Base-by-base conservation (phyloP, 2,888 invertebrate genomes). In the Agriotes lineatus region DNA sequence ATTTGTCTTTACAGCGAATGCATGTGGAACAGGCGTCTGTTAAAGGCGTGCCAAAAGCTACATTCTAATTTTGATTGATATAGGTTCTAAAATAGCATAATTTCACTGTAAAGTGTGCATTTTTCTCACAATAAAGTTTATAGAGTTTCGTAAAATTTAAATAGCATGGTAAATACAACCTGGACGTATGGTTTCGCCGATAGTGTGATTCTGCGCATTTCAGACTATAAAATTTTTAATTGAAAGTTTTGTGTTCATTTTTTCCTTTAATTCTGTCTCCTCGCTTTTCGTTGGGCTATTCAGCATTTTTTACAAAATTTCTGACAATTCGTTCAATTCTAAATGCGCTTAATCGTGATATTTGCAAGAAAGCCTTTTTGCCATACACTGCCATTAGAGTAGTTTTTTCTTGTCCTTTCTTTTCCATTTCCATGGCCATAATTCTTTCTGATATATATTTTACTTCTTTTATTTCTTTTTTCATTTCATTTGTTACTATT, bases 91-190 rank as follows among this genome's bases (percentile, higher is more conserved):
- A 52, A 22, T 52, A 52, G 30, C 52, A 22, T 22, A 52, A 30
- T 52, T 52, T 52, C 4, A 52, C 52, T 22, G 4, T 6, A 4
- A 30, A 30, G 5, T 30, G 9, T 9, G 30, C 5, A 30, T 30
- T 42, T 42, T 10, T 10, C 4, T 42, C 42, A 14, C 42, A 42
- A 42, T 42, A 42, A 5, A 42, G 4, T 12, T 42, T 42, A 10
- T 42, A 42, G 7, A 42, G 42, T 42, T 42, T 42, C 16, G n/a
- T 42, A 14, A 42, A 42, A 42, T 42, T 42, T 42, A 42, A 42
- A 42, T 42, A 14, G 42, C 42, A 10, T 42, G 42, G 42, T 42
- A 42, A 42, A 42, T 42, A 42, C 42, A 42, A 42, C n/a, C 42
- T 42, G 16, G 42, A 12, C n/a, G 42, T 42, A 42, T 42, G 42